These are phyloP conservation scores for Neocrepidodera transversa DNA, from an alignment of 2,888 invertebrate species.

Conservation along the genomic window DNA sequence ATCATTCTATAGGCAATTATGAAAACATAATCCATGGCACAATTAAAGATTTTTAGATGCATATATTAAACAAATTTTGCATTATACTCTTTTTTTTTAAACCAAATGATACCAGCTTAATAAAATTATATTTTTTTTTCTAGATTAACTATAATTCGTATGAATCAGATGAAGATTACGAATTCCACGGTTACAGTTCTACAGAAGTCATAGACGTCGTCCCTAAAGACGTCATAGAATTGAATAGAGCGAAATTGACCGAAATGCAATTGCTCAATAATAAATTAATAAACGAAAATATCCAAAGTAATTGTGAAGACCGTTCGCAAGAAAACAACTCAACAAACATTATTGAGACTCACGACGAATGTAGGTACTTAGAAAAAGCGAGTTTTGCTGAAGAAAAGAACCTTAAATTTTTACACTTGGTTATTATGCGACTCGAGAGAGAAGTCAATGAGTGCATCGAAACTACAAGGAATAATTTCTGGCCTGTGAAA, in stretches of 20 bases:
- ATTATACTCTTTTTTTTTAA: no score
- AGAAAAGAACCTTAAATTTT: slow-evolving; percentile 34
- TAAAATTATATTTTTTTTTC: no score
- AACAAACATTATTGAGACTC: background rate
- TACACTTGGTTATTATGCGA: slow-evolving; percentile 34
- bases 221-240: background rate
- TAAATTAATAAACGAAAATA: background rate
- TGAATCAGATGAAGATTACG: slow-evolving; percentile 41
- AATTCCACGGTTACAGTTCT: slow-evolving; percentile 22
- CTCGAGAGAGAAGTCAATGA: slow-evolving; percentile 38
- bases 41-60: no score
- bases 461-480: slow-evolving; percentile 24
- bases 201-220: background rate
- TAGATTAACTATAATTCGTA: slow-evolving; percentile 46
- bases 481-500: slow-evolving; percentile 22
- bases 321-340: background rate
- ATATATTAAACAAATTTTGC: no score
- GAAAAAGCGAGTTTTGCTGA: slow-evolving; percentile 30
- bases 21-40: no score
- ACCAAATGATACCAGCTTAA: no score
- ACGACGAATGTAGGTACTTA: slow-evolving; percentile 34
- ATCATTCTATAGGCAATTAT: no score
- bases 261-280: background rate
- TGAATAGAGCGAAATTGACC: background rate
- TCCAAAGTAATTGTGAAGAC: background rate